Evolutionary conservation across 2,113 vertebrate species (phyloP).

Genomic region (Chlamydotis undulata): DNA sequence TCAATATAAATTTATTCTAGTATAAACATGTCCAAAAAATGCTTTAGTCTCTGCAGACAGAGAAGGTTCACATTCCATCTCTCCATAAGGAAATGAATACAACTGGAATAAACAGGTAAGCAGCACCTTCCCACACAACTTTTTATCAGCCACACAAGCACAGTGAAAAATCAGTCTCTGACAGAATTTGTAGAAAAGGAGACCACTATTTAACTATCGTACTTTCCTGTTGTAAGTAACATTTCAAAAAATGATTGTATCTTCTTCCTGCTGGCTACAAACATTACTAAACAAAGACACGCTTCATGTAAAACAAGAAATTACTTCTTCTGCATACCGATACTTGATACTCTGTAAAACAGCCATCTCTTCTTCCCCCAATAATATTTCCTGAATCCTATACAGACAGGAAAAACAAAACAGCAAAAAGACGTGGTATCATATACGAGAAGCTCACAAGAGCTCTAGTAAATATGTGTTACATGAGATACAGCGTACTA

Average conservation of each 20-base stretch:
- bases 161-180: background rate
- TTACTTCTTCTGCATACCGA: background rate
- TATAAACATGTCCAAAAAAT: constrained; percentile 60
- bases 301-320: background rate
- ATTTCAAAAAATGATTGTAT: background rate
- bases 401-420: background rate
- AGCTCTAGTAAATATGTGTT: background rate
- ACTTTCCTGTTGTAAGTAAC: background rate
- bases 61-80: constrained; percentile 46
- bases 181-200: background rate
- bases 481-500: background rate
- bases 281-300: background rate
- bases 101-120: constrained; percentile 46
- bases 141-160: background rate
- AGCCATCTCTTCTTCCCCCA: background rate
- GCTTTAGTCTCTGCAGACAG: background rate
- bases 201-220: background rate
- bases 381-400: background rate
- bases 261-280: background rate
- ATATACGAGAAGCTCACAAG: background rate
- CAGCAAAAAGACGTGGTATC: background rate
- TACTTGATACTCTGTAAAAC: background rate
- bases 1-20: constrained; percentile 18
- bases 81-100: constrained; percentile 43
- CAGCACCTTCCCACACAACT: background rate